Evolutionary conservation across 2,888 invertebrate genomes (phyloP), one percentile per base, ranked within the genome.

Genomic region (Augiades crinisus): DNA sequence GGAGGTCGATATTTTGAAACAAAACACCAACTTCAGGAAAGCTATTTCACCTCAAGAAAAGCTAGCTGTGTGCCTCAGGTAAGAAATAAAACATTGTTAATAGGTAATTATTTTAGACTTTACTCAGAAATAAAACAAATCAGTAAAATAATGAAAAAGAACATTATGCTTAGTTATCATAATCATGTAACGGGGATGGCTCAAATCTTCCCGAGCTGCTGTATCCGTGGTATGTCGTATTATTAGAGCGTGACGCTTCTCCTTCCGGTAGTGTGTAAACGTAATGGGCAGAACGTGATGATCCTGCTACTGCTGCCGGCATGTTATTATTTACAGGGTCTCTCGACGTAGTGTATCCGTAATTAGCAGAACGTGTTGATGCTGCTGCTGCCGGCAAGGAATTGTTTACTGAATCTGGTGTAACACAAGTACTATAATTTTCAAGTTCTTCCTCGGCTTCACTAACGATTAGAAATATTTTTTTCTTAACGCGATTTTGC

Each of bases 151-250:
- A 34, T 8, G 33, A 34, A 34, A 34, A 34, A 8, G 6, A 14
- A 2, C 5, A 8, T 34, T 34, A 14, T 34, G 3, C 33, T 34
- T 34, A 14, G 14, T 34, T 34, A 34, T 34, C 16, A 34, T 34
- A 34, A 14, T 34, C 33, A 34, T 34, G 33, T 34, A 34, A 34
- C 33, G 33, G 33, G 7, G 33, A 34, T 34, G 14, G 33, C 33
- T 34, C 33, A 14, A 34, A 34, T 14, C 7, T 34, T 34, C 8
- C 33, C 14, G 8, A 8, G 7, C 33, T 34, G 8, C 14, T 14
- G 14, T 34, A 14, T 34, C 33, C 14, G 33, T 34, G 33, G 33
- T 34, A 34, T 5, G 6, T 34, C 33, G 33, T 34, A 34, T 34
- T 34, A 8, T 5, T 34, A 34, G 33, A 34, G 8, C 33, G 33